A percentile compares a stretch with the other conserved stretches of the same genome.
These are phyloP conservation scores for Eueides isabella DNA, from an alignment of 1,140 invertebrate species.

Conservation along the genomic window DNA sequence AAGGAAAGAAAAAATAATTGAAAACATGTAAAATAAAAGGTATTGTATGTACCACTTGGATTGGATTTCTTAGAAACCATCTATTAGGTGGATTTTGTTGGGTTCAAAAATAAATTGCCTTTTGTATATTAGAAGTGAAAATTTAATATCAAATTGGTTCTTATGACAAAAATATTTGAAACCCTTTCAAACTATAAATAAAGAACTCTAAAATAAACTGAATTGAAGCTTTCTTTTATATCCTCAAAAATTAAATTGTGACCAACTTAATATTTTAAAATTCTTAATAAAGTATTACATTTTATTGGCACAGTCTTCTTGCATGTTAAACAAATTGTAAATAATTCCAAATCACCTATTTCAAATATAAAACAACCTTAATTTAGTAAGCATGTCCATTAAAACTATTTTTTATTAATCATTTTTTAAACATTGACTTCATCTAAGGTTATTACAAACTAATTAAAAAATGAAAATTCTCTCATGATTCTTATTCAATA, in stretches of 20 bases:
- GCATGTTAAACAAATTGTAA: neutral
- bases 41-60: too few species aligned
- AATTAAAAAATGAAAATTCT: conserved; percentile 10
- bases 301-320: conserved; percentile 1
- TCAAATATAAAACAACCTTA: neutral
- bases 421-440: conserved; percentile 1
- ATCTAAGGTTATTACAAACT: neutral
- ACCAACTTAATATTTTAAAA: neutral
- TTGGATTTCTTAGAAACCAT: too few species aligned
- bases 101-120: too few species aligned
- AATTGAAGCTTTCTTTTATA: neutral
- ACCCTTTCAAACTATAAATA: too few species aligned
- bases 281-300: neutral
- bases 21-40: neutral
- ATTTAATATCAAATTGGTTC: neutral
- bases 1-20: neutral
- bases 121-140: neutral
- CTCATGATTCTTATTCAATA: neutral
- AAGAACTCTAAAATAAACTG: neutral
- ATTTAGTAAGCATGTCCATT: neutral
- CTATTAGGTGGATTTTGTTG: too few species aligned
- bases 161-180: too few species aligned
- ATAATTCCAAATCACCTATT: neutral
- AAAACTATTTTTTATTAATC: neutral
- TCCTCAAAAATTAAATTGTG: neutral